Evolutionary conservation across 1,140 invertebrate genomes (phyloP).

Genomic region (Leptoteleia sp.): DNA sequence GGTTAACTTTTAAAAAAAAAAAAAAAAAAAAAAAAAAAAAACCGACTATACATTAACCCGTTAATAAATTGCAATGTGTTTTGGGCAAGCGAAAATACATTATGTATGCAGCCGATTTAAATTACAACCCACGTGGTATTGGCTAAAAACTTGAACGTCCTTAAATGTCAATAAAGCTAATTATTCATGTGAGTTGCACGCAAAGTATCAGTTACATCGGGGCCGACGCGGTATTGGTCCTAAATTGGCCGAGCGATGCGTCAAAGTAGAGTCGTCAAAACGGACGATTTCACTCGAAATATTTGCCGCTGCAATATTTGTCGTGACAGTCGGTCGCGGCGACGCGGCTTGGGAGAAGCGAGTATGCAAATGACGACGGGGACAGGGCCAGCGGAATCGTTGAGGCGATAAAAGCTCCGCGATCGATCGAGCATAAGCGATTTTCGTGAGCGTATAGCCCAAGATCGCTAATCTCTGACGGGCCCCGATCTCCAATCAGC

Average conservation of each 20-base stretch:
- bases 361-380: slow-evolving; percentile 74
- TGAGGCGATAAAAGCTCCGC: slow-evolving; percentile 69
- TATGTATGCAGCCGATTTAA: no score
- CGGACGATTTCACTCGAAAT: slow-evolving; percentile 44
- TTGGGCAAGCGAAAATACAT: no score
- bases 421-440: slow-evolving; percentile 60
- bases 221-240: slow-evolving; percentile 11
- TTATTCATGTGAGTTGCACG: no score
- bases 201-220: slow-evolving; percentile 12
- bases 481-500: slow-evolving; percentile 62
- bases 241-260: slow-evolving; percentile 22
- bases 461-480: slow-evolving; percentile 69
- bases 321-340: slow-evolving; percentile 42
- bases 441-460: slow-evolving; percentile 64
- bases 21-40: no score
- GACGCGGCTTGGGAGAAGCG: slow-evolving; percentile 32
- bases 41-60: no score
- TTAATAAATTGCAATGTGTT: no score
- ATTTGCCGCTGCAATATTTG: slow-evolving; percentile 39
- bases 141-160: no score
- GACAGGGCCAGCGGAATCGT: slow-evolving; percentile 56
- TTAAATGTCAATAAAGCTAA: no score
- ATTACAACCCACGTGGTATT: no score
- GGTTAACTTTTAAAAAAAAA: no score
- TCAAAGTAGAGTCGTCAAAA: slow-evolving; percentile 17